A percentile compares a stretch with the other conserved stretches of the same genome.
phyloP scores from a whole-genome alignment of 2,113 vertebrate genomes.

The Colaptes auratus region DNA sequence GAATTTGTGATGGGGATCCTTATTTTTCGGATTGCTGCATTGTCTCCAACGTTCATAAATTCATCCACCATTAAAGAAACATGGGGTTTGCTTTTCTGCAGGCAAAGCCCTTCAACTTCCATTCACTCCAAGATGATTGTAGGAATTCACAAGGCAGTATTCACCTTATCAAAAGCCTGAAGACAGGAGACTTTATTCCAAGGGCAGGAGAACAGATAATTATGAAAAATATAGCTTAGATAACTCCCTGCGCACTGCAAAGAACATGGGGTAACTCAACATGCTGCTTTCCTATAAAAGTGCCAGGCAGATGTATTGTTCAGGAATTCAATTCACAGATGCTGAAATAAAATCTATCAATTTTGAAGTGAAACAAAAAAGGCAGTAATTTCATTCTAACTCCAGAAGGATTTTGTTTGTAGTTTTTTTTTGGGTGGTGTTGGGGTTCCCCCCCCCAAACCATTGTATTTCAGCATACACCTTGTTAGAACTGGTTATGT shows the following conservation, averaged over 20 bases:
- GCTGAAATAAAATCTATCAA: slow-evolving; percentile 12
- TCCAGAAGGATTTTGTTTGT: not conserved
- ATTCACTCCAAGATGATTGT: not conserved
- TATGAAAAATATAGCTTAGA: slow-evolving; percentile 18
- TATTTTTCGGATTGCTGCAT: not conserved
- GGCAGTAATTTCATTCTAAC: slow-evolving; percentile 30
- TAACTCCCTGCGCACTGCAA: not conserved
- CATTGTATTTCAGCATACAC: not conserved
- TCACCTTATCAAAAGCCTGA: slow-evolving; percentile 1
- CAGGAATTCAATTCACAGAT: slow-evolving; percentile 16
- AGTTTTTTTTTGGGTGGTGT: not conserved
- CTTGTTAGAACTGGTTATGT: not conserved
- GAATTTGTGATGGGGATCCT: not conserved
- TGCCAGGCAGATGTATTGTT: slow-evolving; percentile 21
- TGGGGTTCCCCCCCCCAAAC: not conserved
- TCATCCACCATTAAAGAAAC: not conserved
- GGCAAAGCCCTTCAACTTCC: not conserved
- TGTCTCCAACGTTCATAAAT: not conserved
- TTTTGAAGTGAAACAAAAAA: slow-evolving; percentile 18
- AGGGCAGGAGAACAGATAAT: not conserved
- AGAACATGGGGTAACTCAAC: not conserved
- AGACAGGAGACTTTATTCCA: not conserved
- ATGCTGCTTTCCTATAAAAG: slow-evolving; percentile 37
- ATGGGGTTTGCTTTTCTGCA: not conserved
- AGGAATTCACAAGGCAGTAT: slow-evolving; percentile 5